Evolutionary conservation across 1,140 invertebrate species (phyloP), one percentile per base, ranked within the genome.

Genomic region (Ruditapes philippinarum): DNA sequence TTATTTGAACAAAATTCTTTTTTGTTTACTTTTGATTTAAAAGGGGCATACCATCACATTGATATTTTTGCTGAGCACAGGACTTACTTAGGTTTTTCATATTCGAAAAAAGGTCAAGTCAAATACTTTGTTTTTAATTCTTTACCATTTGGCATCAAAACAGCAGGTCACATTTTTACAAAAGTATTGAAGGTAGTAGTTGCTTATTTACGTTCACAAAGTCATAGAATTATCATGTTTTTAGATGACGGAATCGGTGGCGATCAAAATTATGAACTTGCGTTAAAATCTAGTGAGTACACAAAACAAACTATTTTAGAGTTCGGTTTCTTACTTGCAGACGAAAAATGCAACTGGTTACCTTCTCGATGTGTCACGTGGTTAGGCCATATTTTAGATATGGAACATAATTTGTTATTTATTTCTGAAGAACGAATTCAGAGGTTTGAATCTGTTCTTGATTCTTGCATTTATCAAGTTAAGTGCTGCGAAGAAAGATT

Each of bases 231-330:
- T 19, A 78, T 91, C n/a, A 91, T 91, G 83, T 91, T 62, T 73
- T 25, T 89, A 40, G 88, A 91, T 62, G 90, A 91, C 49, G 88
- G 90, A 31, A 70, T 89, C 45, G 90, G 76, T 25, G 87, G 82
- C 12, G 70, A 51, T 33, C 28, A 54, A 5, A 33, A 81, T 73
- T 68, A 25, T 68, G 82, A 83, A n/a, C 33, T 14, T 36, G 62
- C 49, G 22, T 31, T 40, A 5, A 5, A 65, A 31, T 40, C 49
- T 36, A 85, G 82, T 73, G 19, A 38, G 19, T 45, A 57, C 60
- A 49, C 78, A 19, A 38, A 38, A 25, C 25, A 36, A 36, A 22
- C 85, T 17, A 33, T 90, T 4, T 3, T 38, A 19, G 33, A 79
- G 28, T 88, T 87, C 7, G 89, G 89, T 1, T 90, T 90, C 83